Evolutionary conservation across 1,140 invertebrate genomes (phyloP), one percentile per base, ranked within the genome.

Genomic region (Coenobita brevimanus): DNA sequence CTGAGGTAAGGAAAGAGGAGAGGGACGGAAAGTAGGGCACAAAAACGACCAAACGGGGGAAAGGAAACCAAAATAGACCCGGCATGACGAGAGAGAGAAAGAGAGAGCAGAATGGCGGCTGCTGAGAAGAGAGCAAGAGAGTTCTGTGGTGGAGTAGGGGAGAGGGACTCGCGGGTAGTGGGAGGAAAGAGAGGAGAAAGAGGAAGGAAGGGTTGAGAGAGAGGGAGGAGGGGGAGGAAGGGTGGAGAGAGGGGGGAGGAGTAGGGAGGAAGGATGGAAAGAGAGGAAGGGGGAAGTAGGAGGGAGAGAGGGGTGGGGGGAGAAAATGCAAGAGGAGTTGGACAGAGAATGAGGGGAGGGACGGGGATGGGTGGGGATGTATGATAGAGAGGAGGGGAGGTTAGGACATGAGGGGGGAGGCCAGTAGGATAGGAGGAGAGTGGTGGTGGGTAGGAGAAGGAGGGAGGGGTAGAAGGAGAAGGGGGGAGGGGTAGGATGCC

Each of bases 11-110:
- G 10, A 57, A 57, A 57, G 54, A 57, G 54, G 10, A 57, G n/a
- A 57, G 54, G 10, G 54, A 57, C 10, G n/a, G 13, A 57, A 57
- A 13, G n/a, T 13, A 57, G n/a, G n/a, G n/a, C 13, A 57, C 13
- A n/a, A 13, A n/a, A n/a, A 57, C n/a, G 54, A 57, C 54, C 13
- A 57, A 57, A n/a, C 54, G n/a, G 54, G 10, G 54, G 54, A 57
- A 57, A 57, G 54, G 54, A 57, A 57, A 57, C 13, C 13, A 57
- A n/a, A 57, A n/a, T 13, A n/a, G n/a, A 57, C n/a, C n/a, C n/a
- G n/a, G n/a, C n/a, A n/a, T n/a, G 62, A 81, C 78, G 54, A 64
- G 54, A 69, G 64, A 69, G 64, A 69, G 64, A 69, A 36, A 69
- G 64, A 69, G 64, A 69, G 64, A 69, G 64, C 30, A 60, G 64